Evolutionary conservation across 2,888 invertebrate species (phyloP).

Genomic region (Tetragonula carbonaria): DNA sequence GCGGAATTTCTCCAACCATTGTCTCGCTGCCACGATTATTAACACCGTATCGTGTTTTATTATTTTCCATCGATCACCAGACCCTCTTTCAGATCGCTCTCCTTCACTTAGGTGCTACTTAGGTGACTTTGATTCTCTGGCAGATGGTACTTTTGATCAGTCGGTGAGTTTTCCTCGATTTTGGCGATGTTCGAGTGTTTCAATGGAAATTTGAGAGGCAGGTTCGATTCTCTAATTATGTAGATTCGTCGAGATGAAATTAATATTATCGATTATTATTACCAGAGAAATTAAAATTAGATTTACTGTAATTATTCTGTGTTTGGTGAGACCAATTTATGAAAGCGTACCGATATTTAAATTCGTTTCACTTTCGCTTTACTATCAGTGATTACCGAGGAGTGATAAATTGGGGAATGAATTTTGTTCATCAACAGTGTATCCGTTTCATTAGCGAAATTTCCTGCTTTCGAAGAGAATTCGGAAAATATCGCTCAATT

Average conservation of each 20-base stretch:
- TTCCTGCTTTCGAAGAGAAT: background rate
- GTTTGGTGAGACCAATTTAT: too few species aligned
- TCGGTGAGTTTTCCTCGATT: background rate
- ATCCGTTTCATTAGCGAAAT: too few species aligned
- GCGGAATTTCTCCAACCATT: constrained; percentile 29
- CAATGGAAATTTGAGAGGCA: background rate
- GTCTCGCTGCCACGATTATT: constrained; percentile 27
- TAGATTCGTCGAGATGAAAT: too few species aligned
- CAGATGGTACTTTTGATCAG: background rate
- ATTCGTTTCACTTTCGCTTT: too few species aligned
- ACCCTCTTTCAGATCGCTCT: too few species aligned
- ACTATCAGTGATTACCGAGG: too few species aligned
- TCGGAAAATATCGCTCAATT: background rate
- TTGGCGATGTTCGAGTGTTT: background rate
- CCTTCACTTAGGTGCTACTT: background rate
- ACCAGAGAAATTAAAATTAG: too few species aligned
- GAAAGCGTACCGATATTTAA: too few species aligned
- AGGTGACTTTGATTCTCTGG: background rate
- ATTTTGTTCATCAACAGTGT: background rate
- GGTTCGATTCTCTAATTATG: too few species aligned
- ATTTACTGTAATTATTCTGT: too few species aligned
- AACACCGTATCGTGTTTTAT: constrained; percentile 34
- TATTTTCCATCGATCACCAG: constrained; percentile 29
- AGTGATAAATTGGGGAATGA: too few species aligned
- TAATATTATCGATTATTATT: too few species aligned